Base-by-base conservation (phyloP, 2,113 vertebrate genomes). In the Macquaria ambigua region DNA sequence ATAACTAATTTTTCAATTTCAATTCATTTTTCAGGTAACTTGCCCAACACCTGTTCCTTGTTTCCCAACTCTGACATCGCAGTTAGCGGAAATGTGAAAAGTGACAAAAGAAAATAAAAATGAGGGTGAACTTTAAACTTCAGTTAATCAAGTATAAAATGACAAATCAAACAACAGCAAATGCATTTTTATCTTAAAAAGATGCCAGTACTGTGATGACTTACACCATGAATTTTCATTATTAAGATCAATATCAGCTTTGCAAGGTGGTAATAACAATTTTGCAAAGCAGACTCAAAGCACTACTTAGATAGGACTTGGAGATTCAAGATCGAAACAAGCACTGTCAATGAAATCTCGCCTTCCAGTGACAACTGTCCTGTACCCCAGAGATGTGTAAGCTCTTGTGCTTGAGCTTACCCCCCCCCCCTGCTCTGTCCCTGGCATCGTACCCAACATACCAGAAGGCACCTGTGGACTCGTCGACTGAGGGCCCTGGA, bases 401-500 rank as follows among this genome's bases (percentile, higher is more conserved):
- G 77, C 25, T 39, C 61, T 55, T 58, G n/a, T 64, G 48, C 28
- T 72, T 67, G 23, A 74, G 28, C 48, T 68, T 18, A 70, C 75
- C 39, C 39, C 39, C 53, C 72, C 50, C 3, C 74, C 56, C 67
- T 67, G 15, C 39, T 77, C 75, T n/a, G 2, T 76, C 79, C 74
- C 86, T 94, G 94, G 92, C 93, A 88, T 62, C 55, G 14, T 23
- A 84, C 73, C 79, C 76, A 69, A 82, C 84, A 84, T 86, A 89
- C 92, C 93, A 93, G 93, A 94, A 94, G 94, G 94, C 89, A 93
- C 93, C 93, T 93, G 89, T 91, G 89, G 91, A 94, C 88, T 89
- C 55, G 79, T 85, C 79, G 87, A 91, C 92, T 31, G 31, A 87
- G 74, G 67, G 67, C 63, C 88, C 74, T 92, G 82, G 64, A 81